A percentile compares a stretch with the other conserved stretches of the same genome.
Evolutionary conservation across 2,113 vertebrate species (phyloP).

Genomic region (Thunnus maccoyii): DNA sequence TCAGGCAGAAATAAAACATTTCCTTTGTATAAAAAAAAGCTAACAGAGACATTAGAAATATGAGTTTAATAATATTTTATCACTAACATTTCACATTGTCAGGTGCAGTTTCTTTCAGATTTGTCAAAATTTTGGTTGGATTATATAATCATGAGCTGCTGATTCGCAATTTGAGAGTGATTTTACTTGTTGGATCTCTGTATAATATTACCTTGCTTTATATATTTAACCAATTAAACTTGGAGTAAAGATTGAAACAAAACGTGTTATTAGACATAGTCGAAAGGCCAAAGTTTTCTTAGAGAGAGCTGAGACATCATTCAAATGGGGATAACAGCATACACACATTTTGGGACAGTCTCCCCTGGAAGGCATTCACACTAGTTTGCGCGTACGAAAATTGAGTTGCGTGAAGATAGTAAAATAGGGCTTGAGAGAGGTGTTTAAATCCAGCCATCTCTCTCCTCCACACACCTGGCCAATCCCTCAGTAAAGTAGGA

Average conservation of each 20-base stretch:
- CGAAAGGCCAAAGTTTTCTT: neutral
- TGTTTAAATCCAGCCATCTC: neutral
- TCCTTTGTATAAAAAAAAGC: slow-evolving; percentile 4
- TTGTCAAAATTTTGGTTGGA: neutral
- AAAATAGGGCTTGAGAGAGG: neutral
- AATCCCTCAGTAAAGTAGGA: neutral
- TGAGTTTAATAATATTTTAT: neutral
- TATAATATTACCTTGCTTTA: neutral
- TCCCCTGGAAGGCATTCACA: neutral
- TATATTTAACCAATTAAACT: too few relatives aligned
- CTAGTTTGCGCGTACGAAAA: neutral
- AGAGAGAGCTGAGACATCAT: neutral
- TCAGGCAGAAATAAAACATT: neutral
- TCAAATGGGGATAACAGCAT: neutral
- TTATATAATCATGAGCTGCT: neutral
- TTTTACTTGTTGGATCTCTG: neutral
- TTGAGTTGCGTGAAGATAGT: neutral
- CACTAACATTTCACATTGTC: neutral
- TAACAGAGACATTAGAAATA: neutral
- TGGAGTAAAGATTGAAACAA: too few relatives aligned
- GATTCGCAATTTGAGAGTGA: neutral
- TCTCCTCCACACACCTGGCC: neutral
- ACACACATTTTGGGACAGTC: neutral
- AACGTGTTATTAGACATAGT: neutral
- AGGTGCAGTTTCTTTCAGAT: neutral